Percentiles rank a stretch among this genome's conserved stretches.
phyloP scores from a whole-genome alignment of 2,797 vertebrate genomes.

The Falco novaeseelandiae region DNA sequence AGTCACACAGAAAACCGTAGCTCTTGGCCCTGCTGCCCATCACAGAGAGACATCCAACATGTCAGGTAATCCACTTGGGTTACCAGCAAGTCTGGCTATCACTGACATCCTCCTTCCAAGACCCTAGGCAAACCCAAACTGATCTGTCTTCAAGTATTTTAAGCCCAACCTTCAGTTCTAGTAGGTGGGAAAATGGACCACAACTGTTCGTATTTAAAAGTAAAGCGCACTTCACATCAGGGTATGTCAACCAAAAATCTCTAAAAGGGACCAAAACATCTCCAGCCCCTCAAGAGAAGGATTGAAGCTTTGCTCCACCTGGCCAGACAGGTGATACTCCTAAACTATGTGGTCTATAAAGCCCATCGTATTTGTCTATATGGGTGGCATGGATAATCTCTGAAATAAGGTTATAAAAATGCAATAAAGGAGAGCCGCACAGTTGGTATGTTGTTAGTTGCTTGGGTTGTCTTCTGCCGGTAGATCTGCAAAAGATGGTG shows the following conservation, averaged over 20 bases:
- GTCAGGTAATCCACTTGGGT: accelerated
- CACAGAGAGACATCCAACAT: neutral
- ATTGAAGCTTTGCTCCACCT: neutral
- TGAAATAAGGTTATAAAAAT: neutral
- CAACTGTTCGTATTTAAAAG: neutral
- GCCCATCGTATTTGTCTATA: accelerated
- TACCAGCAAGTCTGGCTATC: accelerated
- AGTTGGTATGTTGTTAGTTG: neutral
- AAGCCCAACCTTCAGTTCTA: neutral
- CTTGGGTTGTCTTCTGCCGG: neutral
- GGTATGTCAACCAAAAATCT: neutral
- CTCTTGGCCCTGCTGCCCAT: neutral
- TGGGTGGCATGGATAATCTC: neutral
- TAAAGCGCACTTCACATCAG: neutral
- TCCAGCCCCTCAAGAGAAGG: neutral
- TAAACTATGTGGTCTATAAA: neutral
- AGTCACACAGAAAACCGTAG: accelerated
- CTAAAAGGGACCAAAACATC: neutral
- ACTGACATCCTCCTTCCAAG: neutral
- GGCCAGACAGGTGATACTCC: neutral
- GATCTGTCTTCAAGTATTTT: neutral
- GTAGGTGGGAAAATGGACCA: neutral
- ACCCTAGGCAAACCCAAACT: neutral
- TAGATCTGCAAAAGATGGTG: neutral
- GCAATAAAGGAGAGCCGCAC: neutral